phyloP scores from a whole-genome alignment of 2,113 vertebrate species.

The Hippocampus barbouri region DNA sequence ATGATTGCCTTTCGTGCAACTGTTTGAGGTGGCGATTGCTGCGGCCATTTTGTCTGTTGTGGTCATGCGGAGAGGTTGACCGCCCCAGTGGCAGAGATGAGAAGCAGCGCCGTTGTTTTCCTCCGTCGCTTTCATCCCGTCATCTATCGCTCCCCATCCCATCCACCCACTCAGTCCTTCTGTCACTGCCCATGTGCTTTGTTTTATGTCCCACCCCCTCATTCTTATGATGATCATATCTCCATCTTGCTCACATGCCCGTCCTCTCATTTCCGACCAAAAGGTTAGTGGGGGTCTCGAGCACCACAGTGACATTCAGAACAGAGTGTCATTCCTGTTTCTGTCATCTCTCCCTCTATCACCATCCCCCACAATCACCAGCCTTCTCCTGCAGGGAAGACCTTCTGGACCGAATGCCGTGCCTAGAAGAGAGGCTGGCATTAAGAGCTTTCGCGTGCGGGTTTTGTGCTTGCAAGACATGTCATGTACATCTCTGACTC shows the following conservation, averaged over 20 bases:
- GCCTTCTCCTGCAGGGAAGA: slow-evolving; percentile 55
- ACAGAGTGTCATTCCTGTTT: slow-evolving; percentile 58
- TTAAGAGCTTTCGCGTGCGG: slow-evolving; percentile 46
- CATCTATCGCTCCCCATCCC: slow-evolving; percentile 44
- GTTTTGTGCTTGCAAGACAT: slow-evolving; percentile 26
- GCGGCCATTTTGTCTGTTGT: slow-evolving; percentile 64
- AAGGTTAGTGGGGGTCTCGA: slow-evolving; percentile 67
- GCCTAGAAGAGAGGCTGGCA: slow-evolving; percentile 54
- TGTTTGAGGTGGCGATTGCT: neutral
- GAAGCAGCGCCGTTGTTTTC: slow-evolving; percentile 50
- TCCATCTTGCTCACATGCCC: slow-evolving; percentile 32
- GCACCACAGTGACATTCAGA: slow-evolving; percentile 64
- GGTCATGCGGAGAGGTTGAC: slow-evolving; percentile 51
- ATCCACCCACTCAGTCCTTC: slow-evolving; percentile 25
- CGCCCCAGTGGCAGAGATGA: slow-evolving; percentile 43
- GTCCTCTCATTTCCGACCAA: slow-evolving; percentile 57
- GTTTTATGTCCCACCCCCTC: slow-evolving; percentile 21
- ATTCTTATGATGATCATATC: slow-evolving; percentile 33
- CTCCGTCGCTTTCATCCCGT: slow-evolving; percentile 58
- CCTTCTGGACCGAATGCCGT: slow-evolving; percentile 64
- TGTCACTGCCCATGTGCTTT: slow-evolving; percentile 25
- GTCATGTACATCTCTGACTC: slow-evolving; percentile 54
- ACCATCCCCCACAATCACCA: slow-evolving; percentile 37
- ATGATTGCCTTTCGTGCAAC: neutral
- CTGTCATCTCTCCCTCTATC: slow-evolving; percentile 7